A percentile compares a stretch with the other conserved stretches of the same genome.
Evolutionary conservation across 2,113 vertebrate genomes (phyloP).

Genomic region (Pseudorasbora parva): DNA sequence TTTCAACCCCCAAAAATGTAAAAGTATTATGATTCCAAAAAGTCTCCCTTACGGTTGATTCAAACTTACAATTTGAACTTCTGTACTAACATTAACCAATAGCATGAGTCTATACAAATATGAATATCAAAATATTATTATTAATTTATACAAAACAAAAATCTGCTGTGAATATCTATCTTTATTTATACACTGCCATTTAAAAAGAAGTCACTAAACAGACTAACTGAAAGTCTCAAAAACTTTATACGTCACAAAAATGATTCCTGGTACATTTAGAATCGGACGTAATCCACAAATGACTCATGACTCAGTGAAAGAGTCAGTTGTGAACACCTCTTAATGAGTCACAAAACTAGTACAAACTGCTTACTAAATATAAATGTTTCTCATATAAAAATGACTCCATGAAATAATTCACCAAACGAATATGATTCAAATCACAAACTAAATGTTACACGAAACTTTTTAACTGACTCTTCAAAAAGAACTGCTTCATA

Average conservation of each 20-base stretch:
- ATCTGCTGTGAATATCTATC: not conserved
- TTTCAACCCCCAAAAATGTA: no score
- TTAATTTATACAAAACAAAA: not conserved
- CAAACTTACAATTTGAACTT: not conserved
- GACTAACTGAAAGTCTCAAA: not conserved
- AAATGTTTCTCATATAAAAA: not conserved
- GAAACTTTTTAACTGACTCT: no score
- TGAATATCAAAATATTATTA: not conserved
- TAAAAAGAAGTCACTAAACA: not conserved
- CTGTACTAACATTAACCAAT: not conserved
- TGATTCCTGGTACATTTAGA: not conserved
- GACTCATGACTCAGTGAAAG: not conserved
- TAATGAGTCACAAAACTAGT: not conserved
- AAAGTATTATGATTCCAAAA: no score
- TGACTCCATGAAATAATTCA: not conserved
- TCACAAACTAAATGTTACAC: not conserved
- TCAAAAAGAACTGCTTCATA: no score
- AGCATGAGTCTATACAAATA: not conserved
- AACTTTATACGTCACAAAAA: not conserved
- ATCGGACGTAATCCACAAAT: not conserved
- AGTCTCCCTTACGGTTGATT: not conserved
- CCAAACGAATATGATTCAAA: not conserved
- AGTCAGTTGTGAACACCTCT: not conserved
- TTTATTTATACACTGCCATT: not conserved
- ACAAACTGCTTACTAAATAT: not conserved